Evolutionary conservation across 2,888 invertebrate species (phyloP), one percentile per base, ranked within the genome.

Genomic region (Dicyrtoma fusca): DNA sequence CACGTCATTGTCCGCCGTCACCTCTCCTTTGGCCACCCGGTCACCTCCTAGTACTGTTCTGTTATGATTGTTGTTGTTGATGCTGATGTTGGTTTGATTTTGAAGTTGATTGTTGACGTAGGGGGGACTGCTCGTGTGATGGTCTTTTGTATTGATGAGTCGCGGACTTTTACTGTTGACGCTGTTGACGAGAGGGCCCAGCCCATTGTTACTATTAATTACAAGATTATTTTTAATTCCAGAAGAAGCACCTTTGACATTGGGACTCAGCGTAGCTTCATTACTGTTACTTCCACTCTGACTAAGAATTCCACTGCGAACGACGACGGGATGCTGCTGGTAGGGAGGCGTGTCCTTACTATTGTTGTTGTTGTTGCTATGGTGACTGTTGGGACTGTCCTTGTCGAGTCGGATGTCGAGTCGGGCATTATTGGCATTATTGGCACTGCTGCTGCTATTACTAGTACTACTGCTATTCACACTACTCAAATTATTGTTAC

Each of bases 271-370:
- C 45, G 45, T 8, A 59, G 64, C 71, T 53, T 73, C 71, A 73
- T 72, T 72, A 73, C 65, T 69, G 47, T 42, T 65, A 59, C 63
- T 70, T 70, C 73, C 75, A 75, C 73, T 78, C 53, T 71, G 74
- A 65, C 76, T 76, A 69, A 72, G 73, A 17, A 17, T 59, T 59
- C 59, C 59, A 17, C n/a, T 59, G 11, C 55, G 8, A 23, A 17
- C 21, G 51, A 17, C 17, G 17, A 14, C 21, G 23, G 26, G 59
- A 26, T 59, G 59, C 14, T 73, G 76, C 21, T 66, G 72, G 44
- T 62, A 44, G 34, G 47, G 44, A 47, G 73, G 49, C n/a, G 61
- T 26, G 47, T 49, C 49, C 34, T 69, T 59, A 45, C 45, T 69
- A 23, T 42, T 55, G n/a, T n/a, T n/a, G n/a, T n/a, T n/a, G n/a